Evolutionary conservation across 2,888 invertebrate genomes (phyloP).

Genomic region (Gisinianus flammeolus): DNA sequence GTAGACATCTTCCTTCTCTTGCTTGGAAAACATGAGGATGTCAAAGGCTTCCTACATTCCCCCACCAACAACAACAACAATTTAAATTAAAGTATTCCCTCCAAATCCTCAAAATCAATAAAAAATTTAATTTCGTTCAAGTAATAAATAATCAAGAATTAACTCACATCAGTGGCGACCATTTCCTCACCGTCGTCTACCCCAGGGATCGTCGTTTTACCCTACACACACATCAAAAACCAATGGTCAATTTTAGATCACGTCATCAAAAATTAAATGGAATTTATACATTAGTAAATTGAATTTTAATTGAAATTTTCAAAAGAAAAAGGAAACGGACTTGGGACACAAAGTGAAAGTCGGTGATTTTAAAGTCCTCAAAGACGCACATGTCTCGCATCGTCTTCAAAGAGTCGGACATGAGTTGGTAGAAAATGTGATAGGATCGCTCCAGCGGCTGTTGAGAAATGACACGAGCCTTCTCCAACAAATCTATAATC

Average conservation of each 20-base stretch:
- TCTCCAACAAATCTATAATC: conserved; percentile 51
- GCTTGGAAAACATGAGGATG: conserved; percentile 46
- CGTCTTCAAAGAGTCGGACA: conserved; percentile 87
- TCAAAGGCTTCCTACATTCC: conserved; percentile 51
- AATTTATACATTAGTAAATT: too few species aligned
- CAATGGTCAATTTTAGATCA: too few species aligned
- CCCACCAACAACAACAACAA: neutral
- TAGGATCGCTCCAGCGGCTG: conserved; percentile 97
- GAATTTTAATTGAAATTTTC: too few species aligned
- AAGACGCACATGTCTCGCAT: conserved; percentile 73
- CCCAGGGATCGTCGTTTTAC: conserved; percentile 66
- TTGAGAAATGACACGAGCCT: conserved; percentile 88
- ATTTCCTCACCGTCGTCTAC: conserved; percentile 67
- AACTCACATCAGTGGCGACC: conserved; percentile 60
- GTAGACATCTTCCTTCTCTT: conserved; percentile 50
- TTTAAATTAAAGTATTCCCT: neutral
- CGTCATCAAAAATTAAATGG: too few species aligned
- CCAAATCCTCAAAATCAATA: neutral
- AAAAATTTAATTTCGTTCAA: neutral
- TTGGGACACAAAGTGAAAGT: conserved; percentile 68
- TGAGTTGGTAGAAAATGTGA: conserved; percentile 99
- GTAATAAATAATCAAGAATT: too few species aligned
- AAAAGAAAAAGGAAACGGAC: too few species aligned
- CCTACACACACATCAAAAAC: too few species aligned
- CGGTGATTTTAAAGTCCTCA: conserved; percentile 63